phyloP scores from a whole-genome alignment of 1,140 invertebrate species.

The Trichonephila inaurata region DNA sequence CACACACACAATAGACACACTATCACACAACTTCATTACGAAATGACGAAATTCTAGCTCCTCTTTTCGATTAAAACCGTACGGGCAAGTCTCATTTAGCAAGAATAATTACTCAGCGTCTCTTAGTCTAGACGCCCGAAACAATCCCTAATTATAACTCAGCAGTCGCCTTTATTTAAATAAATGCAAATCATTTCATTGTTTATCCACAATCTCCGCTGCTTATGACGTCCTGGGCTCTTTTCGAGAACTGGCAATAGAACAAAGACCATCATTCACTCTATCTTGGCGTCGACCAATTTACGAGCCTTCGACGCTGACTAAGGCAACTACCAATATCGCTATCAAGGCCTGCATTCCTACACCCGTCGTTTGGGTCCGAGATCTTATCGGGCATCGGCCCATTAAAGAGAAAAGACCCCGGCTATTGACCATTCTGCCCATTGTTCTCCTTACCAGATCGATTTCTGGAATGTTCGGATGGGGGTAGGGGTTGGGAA shows the following conservation, averaged over 20 bases:
- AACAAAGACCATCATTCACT: slow-evolving; percentile 51
- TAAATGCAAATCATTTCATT: slow-evolving; percentile 39
- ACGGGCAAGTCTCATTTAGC: background rate
- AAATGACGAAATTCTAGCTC: too few species aligned
- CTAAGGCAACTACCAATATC: slow-evolving; percentile 31
- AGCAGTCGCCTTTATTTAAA: slow-evolving; percentile 24
- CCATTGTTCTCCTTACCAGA: slow-evolving; percentile 53
- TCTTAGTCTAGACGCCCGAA: slow-evolving; percentile 2
- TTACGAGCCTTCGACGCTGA: slow-evolving; percentile 14
- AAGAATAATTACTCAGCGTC: slow-evolving; percentile 16
- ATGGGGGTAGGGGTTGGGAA: background rate
- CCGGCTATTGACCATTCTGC: slow-evolving; percentile 62
- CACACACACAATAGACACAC: too few species aligned
- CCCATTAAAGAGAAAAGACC: slow-evolving; percentile 66
- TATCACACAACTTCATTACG: too few species aligned
- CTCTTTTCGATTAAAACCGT: slow-evolving; percentile 8
- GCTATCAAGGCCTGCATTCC: slow-evolving; percentile 31
- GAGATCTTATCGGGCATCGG: slow-evolving; percentile 52
- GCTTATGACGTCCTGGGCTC: slow-evolving; percentile 9
- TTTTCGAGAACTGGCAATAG: slow-evolving; percentile 23
- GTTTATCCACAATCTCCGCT: slow-evolving; percentile 21
- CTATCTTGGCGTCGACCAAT: slow-evolving; percentile 52
- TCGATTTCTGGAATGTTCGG: slow-evolving; percentile 58
- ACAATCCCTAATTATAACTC: slow-evolving; percentile 27
- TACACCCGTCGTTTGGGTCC: slow-evolving; percentile 20